Evolutionary conservation across 2,113 vertebrate genomes (phyloP), one percentile per base, ranked within the genome.

Genomic region (Oncorhynchus kisutch): DNA sequence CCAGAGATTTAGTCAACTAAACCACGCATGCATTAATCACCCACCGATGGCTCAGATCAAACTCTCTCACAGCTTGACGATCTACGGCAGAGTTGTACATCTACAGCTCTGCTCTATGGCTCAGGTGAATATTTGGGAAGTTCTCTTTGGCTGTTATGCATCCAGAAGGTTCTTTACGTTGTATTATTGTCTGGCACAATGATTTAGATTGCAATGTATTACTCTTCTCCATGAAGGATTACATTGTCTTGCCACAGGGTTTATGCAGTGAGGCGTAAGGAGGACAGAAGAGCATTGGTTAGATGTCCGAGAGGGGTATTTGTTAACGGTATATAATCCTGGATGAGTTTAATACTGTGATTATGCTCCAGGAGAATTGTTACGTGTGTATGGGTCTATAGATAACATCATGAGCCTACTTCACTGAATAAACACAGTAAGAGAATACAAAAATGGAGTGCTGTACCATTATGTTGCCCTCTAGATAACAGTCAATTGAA

Each of bases 1-100:
- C 85, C 86, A 77, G 84, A 75, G 80, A 89, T 89, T 87, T 87
- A 77, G 86, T 79, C 90, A 88, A 87, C 78, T 87, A 88, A 88
- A 87, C 82, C 79, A 81, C 82, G 9, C 39, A 45, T 45, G 83
- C 84, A 73, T 85, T 90, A 90, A 90, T 90, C 83, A 87, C 84
- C 51, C 80, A 64, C 66, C 67, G 54, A 60, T 82, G 76, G 86
- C 77, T 86, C 82, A 82, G 78, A 91, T 88, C 84, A 89, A 88
- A 87, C 85, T 84, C 82, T 84, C 88, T 14, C 16, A 11, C 48
- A 54, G 14, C 27, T 27, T 25, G 13, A 2, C 39, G 3, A 45
- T 45, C 16, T 29, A 67, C 14, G 13, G 24, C 25, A 29, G 64
- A 66, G 64, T 9, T 29, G 64, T 29, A 12, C 14, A 3, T 64